Percentiles rank a stretch among this genome's conserved stretches.
Evolutionary conservation across 2,113 vertebrate species (phyloP).

Genomic region (Lutjanus erythropterus): DNA sequence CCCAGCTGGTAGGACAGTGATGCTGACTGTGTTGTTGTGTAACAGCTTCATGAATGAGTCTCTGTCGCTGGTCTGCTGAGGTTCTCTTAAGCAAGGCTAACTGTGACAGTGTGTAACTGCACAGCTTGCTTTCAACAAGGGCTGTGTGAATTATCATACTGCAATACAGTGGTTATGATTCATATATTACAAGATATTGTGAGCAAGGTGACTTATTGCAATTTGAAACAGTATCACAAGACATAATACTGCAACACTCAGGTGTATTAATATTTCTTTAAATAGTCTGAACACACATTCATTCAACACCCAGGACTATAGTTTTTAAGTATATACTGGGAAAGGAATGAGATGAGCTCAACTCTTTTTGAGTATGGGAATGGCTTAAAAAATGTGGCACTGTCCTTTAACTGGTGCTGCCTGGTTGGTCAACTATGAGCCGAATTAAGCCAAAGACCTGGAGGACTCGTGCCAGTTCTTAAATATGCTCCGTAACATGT

Average conservation of each 20-base stretch:
- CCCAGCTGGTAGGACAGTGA: not conserved
- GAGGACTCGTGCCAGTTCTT: not conserved
- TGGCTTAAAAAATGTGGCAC: not conserved
- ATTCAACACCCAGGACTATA: not conserved
- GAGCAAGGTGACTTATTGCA: too few species aligned
- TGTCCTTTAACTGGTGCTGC: not conserved
- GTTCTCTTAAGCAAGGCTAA: not conserved
- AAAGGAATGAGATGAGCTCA: not conserved
- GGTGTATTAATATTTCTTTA: too few species aligned
- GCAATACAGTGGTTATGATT: too few species aligned
- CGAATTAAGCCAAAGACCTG: not conserved
- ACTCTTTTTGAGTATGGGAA: not conserved
- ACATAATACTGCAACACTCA: too few species aligned
- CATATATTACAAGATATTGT: too few species aligned
- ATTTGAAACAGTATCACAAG: too few species aligned
- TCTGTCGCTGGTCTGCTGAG: not conserved
- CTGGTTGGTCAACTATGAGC: not conserved
- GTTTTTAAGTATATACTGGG: not conserved
- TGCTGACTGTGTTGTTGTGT: not conserved
- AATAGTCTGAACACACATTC: not conserved
- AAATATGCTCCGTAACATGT: rapidly evolving
- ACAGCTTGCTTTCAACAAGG: too few species aligned
- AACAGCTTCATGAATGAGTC: slow-evolving; percentile 10
- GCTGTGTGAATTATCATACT: too few species aligned
- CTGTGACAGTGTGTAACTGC: too few species aligned